phyloP scores from a whole-genome alignment of 2,113 vertebrate genomes.

The Microcebus tavaratra region DNA sequence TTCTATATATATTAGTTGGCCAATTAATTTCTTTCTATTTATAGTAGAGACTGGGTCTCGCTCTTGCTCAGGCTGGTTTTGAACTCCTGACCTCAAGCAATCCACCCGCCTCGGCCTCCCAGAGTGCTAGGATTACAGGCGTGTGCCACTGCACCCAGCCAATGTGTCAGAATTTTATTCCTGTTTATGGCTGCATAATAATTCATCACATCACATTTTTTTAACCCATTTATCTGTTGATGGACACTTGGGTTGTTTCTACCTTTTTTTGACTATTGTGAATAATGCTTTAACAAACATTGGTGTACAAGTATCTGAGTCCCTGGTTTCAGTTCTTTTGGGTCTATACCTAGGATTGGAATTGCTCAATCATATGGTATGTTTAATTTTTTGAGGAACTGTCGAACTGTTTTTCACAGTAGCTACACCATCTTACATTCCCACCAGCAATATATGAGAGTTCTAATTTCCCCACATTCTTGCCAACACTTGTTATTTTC shows the following conservation, averaged over 20 bases:
- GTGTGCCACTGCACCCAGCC: too few relatives aligned
- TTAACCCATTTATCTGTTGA: not conserved
- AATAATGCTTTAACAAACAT: not conserved
- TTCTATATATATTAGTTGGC: too few relatives aligned
- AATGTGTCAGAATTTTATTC: not conserved
- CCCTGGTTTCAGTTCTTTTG: not conserved
- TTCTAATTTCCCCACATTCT: not conserved
- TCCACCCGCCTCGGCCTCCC: too few relatives aligned
- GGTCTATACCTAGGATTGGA: not conserved
- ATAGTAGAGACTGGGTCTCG: too few relatives aligned
- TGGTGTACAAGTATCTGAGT: not conserved
- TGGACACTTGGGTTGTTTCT: not conserved
- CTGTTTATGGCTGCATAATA: not conserved
- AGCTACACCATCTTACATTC: not conserved
- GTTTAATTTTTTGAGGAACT: not conserved
- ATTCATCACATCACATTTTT: not conserved
- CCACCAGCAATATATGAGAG: not conserved
- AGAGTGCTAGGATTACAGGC: too few relatives aligned
- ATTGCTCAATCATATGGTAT: not conserved
- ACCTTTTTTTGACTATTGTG: not conserved
- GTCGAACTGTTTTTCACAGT: not conserved
- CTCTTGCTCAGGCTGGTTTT: too few relatives aligned
- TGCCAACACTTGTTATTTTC: not conserved
- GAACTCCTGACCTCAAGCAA: too few relatives aligned
- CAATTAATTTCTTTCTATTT: too few relatives aligned